These are phyloP conservation scores for human (Homo sapiens) DNA, from an alignment of 2,113 vertebrate species.

Conservation along the genomic window GRCh38 chr17:60747001-60747500, in stretches of 20 bases:
- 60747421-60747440: conserved; percentile 69
- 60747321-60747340: conserved; percentile 65
- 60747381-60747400: conserved; percentile 34
- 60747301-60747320: conserved; percentile 32
- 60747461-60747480: conserved; percentile 78
- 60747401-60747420: conserved; percentile 51
- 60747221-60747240: conserved; percentile 96
- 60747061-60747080: not conserved
- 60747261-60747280: conserved; percentile 95
- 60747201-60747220: conserved; percentile 98
- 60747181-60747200: conserved; percentile 84
- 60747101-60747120: conserved; percentile 11
- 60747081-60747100: not conserved
- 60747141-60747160: not conserved
- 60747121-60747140: not conserved
- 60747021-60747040: not conserved
- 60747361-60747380: conserved; percentile 64
- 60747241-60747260: conserved; percentile 92
- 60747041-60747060: not conserved
- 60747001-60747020: conserved; percentile 28
- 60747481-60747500: conserved; percentile 74
- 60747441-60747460: conserved; percentile 80
- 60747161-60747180: not conserved
- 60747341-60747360: conserved; percentile 60
- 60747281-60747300: conserved; percentile 81